Evolutionary conservation across 2,888 invertebrate genomes (phyloP).

Genomic region (Harpagoxenus sublaevis): DNA sequence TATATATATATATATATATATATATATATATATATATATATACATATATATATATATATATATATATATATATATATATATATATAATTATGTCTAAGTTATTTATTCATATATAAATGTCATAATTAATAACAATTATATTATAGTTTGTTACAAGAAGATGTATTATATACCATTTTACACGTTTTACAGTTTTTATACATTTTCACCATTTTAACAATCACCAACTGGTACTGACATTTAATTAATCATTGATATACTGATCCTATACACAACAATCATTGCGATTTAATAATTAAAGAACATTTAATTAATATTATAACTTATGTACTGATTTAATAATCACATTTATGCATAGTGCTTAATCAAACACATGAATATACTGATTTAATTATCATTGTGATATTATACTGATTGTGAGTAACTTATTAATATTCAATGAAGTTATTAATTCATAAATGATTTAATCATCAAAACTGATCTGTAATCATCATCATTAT

Average conservation of each 20-base stretch:
- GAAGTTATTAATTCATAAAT: constrained; percentile 24
- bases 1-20: too few relatives aligned
- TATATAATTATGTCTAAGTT: background rate
- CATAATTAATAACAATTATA: background rate
- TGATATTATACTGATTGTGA: background rate
- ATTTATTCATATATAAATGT: background rate
- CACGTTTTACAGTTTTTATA: background rate
- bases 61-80: background rate
- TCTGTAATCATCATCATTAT: background rate
- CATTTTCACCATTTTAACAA: background rate
- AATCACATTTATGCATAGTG: background rate
- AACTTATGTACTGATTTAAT: background rate
- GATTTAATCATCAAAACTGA: background rate
- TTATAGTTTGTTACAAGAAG: background rate
- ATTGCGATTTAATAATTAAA: constrained; percentile 16
- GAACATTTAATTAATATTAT: constrained; percentile 21
- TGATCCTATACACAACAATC: constrained; percentile 4
- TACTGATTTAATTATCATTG: constrained; percentile 8
- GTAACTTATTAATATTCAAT: constrained; percentile 21
- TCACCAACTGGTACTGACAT: background rate
- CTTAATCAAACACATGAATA: constrained; percentile 1
- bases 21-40: background rate
- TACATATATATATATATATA: too few relatives aligned
- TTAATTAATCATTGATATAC: constrained; percentile 4
- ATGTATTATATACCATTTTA: background rate